Percentiles rank a stretch among this genome's conserved stretches.
These are phyloP conservation scores for Odontomyia ornata DNA, from an alignment of 2,888 invertebrate genomes.

Conservation along the genomic window DNA sequence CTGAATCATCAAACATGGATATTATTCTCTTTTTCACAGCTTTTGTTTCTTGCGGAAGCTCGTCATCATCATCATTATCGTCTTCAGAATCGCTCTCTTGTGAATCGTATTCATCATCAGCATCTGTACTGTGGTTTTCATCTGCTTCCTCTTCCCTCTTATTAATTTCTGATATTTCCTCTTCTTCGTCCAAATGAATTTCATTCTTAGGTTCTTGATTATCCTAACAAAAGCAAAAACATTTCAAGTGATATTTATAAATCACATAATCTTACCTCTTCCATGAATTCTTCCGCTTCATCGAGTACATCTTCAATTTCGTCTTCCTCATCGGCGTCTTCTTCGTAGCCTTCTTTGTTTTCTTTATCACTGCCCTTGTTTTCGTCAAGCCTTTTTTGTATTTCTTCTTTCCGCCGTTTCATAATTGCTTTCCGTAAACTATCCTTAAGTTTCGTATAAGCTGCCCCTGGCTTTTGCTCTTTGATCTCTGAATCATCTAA, in stretches of 20 bases:
- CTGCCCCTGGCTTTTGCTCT: slow-evolving; percentile 72
- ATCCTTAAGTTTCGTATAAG: slow-evolving; percentile 74
- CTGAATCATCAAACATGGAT: slow-evolving; percentile 59
- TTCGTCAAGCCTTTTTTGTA: slow-evolving; percentile 66
- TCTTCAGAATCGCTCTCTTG: slow-evolving; percentile 54
- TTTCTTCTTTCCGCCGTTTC: slow-evolving; percentile 73
- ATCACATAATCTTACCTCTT: slow-evolving; percentile 52
- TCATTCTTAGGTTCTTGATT: slow-evolving; percentile 50
- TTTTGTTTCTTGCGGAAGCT: slow-evolving; percentile 51
- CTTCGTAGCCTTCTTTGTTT: slow-evolving; percentile 56
- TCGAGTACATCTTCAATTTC: slow-evolving; percentile 51
- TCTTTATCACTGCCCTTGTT: slow-evolving; percentile 53
- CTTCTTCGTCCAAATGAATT: not conserved
- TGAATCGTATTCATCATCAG: slow-evolving; percentile 57
- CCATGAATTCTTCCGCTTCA: slow-evolving; percentile 63
- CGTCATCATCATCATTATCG: slow-evolving; percentile 52
- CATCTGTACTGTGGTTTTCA: slow-evolving; percentile 46
- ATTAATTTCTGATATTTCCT: slow-evolving; percentile 28
- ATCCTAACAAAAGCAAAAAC: slow-evolving; percentile 36
- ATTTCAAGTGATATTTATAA: not conserved
- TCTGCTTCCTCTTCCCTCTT: slow-evolving; percentile 51
- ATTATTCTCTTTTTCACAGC: slow-evolving; percentile 64
- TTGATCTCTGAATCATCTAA: slow-evolving; percentile 43
- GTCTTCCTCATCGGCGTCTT: slow-evolving; percentile 59
- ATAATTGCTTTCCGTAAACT: slow-evolving; percentile 77